Base-by-base conservation (phyloP, 1,140 invertebrate genomes). In the Diprion similis region DNA sequence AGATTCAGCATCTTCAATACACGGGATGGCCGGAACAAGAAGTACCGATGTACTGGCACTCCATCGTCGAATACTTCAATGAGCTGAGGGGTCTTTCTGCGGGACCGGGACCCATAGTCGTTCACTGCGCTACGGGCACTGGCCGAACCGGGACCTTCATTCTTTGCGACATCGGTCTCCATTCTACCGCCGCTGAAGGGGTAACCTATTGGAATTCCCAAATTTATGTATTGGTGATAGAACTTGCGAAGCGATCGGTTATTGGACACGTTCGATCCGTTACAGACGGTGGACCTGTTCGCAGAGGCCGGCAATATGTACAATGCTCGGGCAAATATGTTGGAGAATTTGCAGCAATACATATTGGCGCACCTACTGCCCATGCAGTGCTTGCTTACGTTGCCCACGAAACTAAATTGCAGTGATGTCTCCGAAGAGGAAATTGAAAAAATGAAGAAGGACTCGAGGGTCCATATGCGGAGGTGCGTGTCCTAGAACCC, bases 21-120 rank as follows among this genome's bases (percentile, higher is more conserved):
- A 99, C 97, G 4, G 96, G 97, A 13, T 99, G 98, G 98, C 98
- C 98, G 0, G 98, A 99, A 86, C 97, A 99, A 81, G 98, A 97
- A 0, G 92, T 94, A 1, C 93, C 93, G 0, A 90, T 93, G 68
- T 91, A 93, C 79, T 91, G 92, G 2, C 87, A 93, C n/a, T 92
- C 92, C 1, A 90, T 93, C 37, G 92, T 92, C 8, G 89, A 92
- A 7, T 92, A 94, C 79, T 84, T 95, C 81, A 91, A 78, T 89
- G 92, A 84, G 89, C 87, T 77, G 75, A 89, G 75, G 15, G 88
- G 89, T 47, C 93, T 91, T 79, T 94, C 96, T 17, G 86, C 91
- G 1, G 96, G 98, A 81, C 89, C 92, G 11, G 97, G 98, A 6
- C 98, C 98, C 0, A 92, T 99, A 71, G 92, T 99, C 1, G 91